These are phyloP conservation scores for Poeciliopsis retropinna DNA, from an alignment of 2,113 vertebrate species.

Conservation along the genomic window DNA sequence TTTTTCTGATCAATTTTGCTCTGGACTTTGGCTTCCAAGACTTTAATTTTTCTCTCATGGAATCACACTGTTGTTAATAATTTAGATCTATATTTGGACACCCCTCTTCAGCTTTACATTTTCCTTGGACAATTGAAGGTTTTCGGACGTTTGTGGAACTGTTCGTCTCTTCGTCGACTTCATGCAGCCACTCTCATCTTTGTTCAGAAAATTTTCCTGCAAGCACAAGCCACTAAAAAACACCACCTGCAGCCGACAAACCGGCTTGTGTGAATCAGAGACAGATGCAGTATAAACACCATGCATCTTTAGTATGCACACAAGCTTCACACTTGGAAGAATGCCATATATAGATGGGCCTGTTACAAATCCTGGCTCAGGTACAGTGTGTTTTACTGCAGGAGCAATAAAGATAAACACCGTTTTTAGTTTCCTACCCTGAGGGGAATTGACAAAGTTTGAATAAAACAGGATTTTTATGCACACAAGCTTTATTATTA, in stretches of 20 bases:
- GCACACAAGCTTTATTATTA: no score
- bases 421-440: constrained; percentile 9
- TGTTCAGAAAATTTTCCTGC: constrained; percentile 15
- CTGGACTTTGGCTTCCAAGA: no score
- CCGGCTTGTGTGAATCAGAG: not conserved
- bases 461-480: not conserved
- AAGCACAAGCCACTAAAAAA: constrained; percentile 23
- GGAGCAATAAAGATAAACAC: constrained; percentile 4
- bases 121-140: no score
- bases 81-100: no score
- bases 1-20: no score
- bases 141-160: no score
- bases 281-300: constrained; percentile 1
- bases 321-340: not conserved
- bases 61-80: no score
- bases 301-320: not conserved
- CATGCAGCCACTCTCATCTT: not conserved
- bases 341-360: constrained; percentile 12
- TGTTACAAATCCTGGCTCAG: constrained; percentile 4
- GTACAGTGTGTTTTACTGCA: not conserved
- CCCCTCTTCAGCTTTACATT: no score
- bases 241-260: not conserved
- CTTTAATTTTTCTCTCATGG: no score
- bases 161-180: not conserved
- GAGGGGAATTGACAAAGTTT: constrained; percentile 9